Base-by-base conservation (phyloP, 2,113 vertebrate species). In the Pycnonotus jocosus region DNA sequence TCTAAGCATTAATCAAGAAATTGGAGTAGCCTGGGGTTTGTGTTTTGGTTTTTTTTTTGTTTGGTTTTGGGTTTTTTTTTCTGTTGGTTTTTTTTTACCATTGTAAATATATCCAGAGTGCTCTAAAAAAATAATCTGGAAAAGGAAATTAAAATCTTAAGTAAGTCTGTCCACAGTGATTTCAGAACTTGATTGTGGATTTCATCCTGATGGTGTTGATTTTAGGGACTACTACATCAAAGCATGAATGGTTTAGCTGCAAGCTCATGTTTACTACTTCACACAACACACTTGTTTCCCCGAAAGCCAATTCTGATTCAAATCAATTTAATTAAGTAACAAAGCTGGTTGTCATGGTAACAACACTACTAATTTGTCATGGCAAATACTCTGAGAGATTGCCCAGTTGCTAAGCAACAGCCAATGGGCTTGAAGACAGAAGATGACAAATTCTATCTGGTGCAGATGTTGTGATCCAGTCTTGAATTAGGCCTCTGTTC, bases 301-400 rank as follows among this genome's bases (percentile, higher is more conserved):
- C 91, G 94, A 96, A 94, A 98, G 98, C 98, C 98, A 98, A 98
- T 98, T 98, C 97, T 90, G 98, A 99, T 98, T 98, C 92, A 98
- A 98, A 99, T 98, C 98, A 98, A 98, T 98, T 99, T 99, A 98
- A 99, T 99, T 99, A 99, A 98, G 98, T 98, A 99, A 99, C 98
- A 99, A 98, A 99, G 98, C 98, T 97, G 98, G 99, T 99, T 98
- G 99, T 98, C 99, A 99, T 99, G 98, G 99, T 98, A 99, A 99
- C 99, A 98, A 98, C 96, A 95, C 96, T 97, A 98, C 98, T 99
- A 98, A 99, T 99, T 98, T 98, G 98, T 99, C 98, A 98, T 98
- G 98, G 98, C 98, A 99, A 99, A 99, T 98, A 98, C 97, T 98
- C 97, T 95, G 98, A 97, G 96, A 98, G 98, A 98, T 98, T 98